Evolutionary conservation across 2,888 invertebrate genomes (phyloP).

Genomic region (Selenia dentaria): DNA sequence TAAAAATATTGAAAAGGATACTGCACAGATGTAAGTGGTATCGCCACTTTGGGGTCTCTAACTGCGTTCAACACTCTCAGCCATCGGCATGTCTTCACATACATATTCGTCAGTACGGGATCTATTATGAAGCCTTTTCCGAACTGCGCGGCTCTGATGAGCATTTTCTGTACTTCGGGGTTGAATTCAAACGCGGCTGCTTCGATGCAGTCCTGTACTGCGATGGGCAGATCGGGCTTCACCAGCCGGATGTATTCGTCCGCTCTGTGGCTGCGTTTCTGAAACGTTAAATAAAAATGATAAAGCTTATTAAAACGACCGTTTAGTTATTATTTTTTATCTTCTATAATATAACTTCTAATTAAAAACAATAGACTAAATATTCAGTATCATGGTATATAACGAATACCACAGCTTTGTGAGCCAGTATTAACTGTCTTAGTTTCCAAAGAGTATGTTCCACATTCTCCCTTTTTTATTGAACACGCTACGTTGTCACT

Average conservation of each 20-base stretch:
- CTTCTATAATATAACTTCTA: too few species aligned
- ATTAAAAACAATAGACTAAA: too few species aligned
- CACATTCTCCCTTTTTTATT: too few species aligned
- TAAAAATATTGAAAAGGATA: constrained; percentile 84
- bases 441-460: too few species aligned
- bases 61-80: constrained; percentile 96
- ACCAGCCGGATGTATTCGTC: constrained; percentile 97
- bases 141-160: constrained; percentile 96
- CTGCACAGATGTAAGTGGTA: constrained; percentile 96
- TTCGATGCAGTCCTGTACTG: constrained; percentile 95
- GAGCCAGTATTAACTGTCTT: too few species aligned
- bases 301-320: too few species aligned
- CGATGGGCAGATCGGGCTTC: constrained; percentile 90
- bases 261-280: constrained; percentile 95
- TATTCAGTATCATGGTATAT: too few species aligned
- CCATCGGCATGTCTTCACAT: constrained; percentile 94
- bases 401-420: too few species aligned
- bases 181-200: constrained; percentile 97
- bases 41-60: constrained; percentile 92
- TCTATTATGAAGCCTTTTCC: constrained; percentile 96
- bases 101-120: constrained; percentile 88
- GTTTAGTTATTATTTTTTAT: too few species aligned
- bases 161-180: constrained; percentile 93
- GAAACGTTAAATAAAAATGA: too few species aligned
- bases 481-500: too few species aligned